phyloP scores from a whole-genome alignment of 2,113 vertebrate genomes.

The Ramphastos sulfuratus region DNA sequence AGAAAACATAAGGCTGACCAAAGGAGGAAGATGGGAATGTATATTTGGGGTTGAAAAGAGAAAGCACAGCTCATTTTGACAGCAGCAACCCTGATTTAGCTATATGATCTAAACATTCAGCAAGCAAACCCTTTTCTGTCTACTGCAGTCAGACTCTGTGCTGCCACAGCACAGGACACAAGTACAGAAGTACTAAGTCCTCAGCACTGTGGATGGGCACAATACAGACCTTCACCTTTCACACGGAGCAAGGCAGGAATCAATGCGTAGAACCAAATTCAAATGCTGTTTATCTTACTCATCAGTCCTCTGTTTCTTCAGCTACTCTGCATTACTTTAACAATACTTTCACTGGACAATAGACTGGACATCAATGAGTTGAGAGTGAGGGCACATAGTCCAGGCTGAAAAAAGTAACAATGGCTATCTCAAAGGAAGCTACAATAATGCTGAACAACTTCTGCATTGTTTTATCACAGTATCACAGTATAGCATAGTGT shows the following conservation, averaged over 20 bases:
- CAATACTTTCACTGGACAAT: neutral
- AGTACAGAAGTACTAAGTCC: neutral
- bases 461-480: rapidly evolving
- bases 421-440: neutral
- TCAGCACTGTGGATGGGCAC: neutral
- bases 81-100: neutral
- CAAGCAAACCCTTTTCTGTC: neutral
- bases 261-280: neutral
- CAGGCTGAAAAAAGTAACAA: neutral
- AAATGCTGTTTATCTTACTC: neutral
- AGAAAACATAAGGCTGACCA: neutral
- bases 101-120: neutral
- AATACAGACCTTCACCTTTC: neutral
- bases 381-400: neutral
- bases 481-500: too few relatives aligned
- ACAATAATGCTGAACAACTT: neutral
- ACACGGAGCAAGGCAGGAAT: neutral
- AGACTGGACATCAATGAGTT: neutral
- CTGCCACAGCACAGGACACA: neutral
- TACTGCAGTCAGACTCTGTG: neutral
- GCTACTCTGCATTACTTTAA: neutral
- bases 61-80: neutral
- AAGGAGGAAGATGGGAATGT: neutral
- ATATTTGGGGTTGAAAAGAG: neutral
- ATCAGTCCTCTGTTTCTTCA: neutral